Percentiles rank a stretch among this genome's conserved stretches.
Conservation (phyloP, 2,797 vertebrate species). For the Sebastes kiyomatsui region DNA sequence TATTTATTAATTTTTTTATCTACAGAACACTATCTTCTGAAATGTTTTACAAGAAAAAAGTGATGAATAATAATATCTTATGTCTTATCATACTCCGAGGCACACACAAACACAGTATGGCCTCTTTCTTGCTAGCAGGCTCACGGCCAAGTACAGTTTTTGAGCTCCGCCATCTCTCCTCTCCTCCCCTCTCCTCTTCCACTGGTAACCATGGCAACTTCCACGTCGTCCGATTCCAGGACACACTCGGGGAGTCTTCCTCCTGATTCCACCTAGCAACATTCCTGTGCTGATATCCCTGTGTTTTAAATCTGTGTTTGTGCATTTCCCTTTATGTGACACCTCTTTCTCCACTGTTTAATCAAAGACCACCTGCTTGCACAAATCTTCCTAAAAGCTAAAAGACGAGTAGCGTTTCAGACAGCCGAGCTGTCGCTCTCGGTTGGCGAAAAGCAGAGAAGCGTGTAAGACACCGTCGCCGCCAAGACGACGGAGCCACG, state of each 20-base stretch:
- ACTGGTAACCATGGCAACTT: constrained; percentile 83
- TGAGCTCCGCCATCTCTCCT: constrained; percentile 68
- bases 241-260: constrained; percentile 67
- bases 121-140: constrained; percentile 40
- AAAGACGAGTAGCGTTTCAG: constrained; percentile 41
- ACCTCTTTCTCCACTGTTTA: constrained; percentile 45
- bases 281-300: constrained; percentile 62
- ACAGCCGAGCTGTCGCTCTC: constrained; percentile 33
- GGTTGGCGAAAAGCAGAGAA: constrained; percentile 28
- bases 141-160: constrained; percentile 60
- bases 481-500: constrained; percentile 20
- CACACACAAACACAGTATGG: constrained; percentile 20
- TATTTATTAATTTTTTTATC: background rate
- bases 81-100: background rate
- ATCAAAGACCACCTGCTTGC: constrained; percentile 54
- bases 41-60: background rate
- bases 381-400: constrained; percentile 53
- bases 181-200: constrained; percentile 52
- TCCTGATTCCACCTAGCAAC: constrained; percentile 68
- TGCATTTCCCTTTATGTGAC: constrained; percentile 11
- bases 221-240: constrained; percentile 77
- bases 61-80: background rate
- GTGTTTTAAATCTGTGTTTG: constrained; percentile 15
- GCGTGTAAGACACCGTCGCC: constrained; percentile 27
- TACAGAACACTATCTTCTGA: background rate